Percentiles rank a stretch among this genome's conserved stretches.
Conservation (phyloP, 2,113 vertebrate genomes). For the Ellobius talpinus region DNA sequence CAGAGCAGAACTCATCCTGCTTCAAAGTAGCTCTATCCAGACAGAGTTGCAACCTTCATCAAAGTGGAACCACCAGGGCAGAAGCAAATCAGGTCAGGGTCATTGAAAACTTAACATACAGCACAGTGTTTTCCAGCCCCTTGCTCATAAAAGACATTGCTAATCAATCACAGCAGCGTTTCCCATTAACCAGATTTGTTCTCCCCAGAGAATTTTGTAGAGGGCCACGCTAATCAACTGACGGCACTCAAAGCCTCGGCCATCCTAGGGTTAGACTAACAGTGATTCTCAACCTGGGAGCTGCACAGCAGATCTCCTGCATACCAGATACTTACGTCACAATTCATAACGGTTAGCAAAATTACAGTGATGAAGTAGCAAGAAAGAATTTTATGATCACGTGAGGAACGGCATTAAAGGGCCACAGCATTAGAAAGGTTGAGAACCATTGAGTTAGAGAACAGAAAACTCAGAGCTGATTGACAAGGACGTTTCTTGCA, state of each 20-base stretch:
- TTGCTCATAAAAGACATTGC: background rate
- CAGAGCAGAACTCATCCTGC: background rate
- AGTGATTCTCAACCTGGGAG: background rate
- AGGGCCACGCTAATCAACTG: background rate
- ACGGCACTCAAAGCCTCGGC: background rate
- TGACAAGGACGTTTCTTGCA: background rate
- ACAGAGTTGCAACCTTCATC: background rate
- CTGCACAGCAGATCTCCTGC: background rate
- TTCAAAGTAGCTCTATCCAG: constrained; percentile 28
- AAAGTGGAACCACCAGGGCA: background rate
- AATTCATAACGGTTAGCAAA: background rate
- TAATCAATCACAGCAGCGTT: background rate
- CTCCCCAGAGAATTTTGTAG: background rate
- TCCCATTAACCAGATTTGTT: background rate
- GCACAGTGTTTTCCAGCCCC: background rate
- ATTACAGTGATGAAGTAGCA: background rate
- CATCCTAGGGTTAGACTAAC: background rate
- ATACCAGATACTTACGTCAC: background rate
- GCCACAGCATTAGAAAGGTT: background rate
- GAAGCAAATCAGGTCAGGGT: background rate
- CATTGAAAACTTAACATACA: background rate
- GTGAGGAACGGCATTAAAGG: background rate
- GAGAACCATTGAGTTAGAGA: background rate
- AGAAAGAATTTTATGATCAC: no score
- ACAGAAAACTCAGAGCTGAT: background rate